Conservation (phyloP, 2,797 vertebrate species). For the Loriculus beryllinus region DNA sequence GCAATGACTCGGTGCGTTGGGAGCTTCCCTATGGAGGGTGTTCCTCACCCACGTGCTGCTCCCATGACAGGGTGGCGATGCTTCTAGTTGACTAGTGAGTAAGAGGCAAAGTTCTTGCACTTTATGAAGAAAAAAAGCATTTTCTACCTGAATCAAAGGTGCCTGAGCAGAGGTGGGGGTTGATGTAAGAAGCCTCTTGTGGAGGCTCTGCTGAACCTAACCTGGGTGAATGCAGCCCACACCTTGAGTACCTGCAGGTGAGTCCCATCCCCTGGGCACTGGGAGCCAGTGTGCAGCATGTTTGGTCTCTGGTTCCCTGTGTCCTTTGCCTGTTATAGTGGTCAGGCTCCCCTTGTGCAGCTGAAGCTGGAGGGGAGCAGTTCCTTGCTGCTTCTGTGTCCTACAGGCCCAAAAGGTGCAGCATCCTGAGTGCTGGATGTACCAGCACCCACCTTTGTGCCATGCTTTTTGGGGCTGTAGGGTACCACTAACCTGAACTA, state of each 20-base stretch:
- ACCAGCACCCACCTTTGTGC: not conserved
- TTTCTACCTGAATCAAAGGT: not conserved
- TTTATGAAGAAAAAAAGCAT: not conserved
- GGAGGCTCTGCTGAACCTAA: not conserved
- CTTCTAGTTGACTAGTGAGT: constrained; percentile 36
- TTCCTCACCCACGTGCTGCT: not conserved
- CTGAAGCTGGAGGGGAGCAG: not conserved
- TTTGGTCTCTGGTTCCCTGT: not conserved
- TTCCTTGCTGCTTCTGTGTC: not conserved
- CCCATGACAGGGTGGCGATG: not conserved
- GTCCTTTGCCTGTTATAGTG: not conserved
- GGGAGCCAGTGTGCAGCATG: not conserved
- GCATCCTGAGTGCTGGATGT: not conserved
- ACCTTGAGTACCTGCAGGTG: not conserved
- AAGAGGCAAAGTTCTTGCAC: constrained; percentile 42
- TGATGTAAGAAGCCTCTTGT: not conserved
- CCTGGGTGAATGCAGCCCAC: not conserved
- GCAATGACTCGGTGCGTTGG: rapidly evolving
- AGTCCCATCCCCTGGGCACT: not conserved
- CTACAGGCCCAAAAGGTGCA: not conserved
- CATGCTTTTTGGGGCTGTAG: not conserved
- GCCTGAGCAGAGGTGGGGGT: not conserved
- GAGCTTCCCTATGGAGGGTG: not conserved
- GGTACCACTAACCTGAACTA: not conserved
- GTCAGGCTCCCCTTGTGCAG: not conserved